phyloP scores from a whole-genome alignment of 1,140 invertebrate species.

The Nylanderia fulva region DNA sequence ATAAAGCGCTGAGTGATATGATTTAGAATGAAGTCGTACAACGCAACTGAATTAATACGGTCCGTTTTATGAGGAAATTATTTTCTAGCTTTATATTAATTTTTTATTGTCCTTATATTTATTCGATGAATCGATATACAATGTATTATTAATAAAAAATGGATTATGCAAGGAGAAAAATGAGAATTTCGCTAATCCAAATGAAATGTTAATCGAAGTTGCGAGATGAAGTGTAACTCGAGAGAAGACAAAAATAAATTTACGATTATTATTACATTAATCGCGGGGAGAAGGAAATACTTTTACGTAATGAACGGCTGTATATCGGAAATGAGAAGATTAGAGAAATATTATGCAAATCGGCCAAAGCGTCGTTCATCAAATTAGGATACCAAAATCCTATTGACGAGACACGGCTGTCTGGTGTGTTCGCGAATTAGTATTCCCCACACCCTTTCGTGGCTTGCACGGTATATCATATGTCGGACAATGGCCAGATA shows the following conservation, averaged over 20 bases:
- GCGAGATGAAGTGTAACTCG: too few relatives aligned
- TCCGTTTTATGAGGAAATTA: background rate
- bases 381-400: conserved; percentile 58
- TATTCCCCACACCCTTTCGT: conserved; percentile 49
- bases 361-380: background rate
- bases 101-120: too few relatives aligned
- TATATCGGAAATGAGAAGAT: background rate
- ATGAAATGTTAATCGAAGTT: background rate
- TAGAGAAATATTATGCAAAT: conserved; percentile 32
- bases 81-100: background rate
- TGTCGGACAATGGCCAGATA: conserved; percentile 77
- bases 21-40: background rate
- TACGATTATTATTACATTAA: too few relatives aligned
- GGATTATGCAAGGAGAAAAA: too few relatives aligned
- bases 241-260: too few relatives aligned
- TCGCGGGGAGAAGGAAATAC: background rate
- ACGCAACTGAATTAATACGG: background rate
- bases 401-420: conserved; percentile 17
- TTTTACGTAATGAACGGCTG: background rate
- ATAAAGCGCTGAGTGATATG: background rate
- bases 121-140: too few relatives aligned
- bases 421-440: conserved; percentile 76
- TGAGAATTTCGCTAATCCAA: background rate
- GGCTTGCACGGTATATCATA: conserved; percentile 44
- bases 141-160: too few relatives aligned